A percentile compares a stretch with the other conserved stretches of the same genome.
Conservation (phyloP, 1,140 invertebrate species). For the Drosophila cardini region DNA sequence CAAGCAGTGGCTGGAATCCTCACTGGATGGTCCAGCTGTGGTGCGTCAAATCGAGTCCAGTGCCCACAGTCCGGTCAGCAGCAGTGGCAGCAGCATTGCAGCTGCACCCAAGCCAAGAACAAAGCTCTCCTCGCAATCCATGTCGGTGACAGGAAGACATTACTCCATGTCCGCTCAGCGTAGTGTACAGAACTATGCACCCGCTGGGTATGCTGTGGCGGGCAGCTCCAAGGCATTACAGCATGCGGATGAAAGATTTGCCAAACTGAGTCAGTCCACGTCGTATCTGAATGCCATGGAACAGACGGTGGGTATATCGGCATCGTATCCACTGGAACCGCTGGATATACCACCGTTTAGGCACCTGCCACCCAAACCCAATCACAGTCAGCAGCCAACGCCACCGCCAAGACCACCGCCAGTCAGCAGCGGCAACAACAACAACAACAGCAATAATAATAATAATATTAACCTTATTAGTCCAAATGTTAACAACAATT, state of each 20-base stretch:
- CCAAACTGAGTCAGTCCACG: conserved; percentile 78
- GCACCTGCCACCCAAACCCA: conserved; percentile 70
- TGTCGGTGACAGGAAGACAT: conserved; percentile 75
- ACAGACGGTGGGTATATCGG: conserved; percentile 72
- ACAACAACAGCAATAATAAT: conserved; percentile 31
- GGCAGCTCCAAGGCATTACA: conserved; percentile 63
- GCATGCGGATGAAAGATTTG: conserved; percentile 45
- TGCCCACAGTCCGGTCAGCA: conserved; percentile 61
- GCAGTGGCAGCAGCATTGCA: conserved; percentile 42
- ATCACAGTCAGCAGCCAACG: conserved; percentile 69
- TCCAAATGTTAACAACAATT: conserved; percentile 44
- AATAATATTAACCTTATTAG: neutral
- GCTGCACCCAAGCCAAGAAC: conserved; percentile 50
- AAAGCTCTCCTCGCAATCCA: conserved; percentile 81
- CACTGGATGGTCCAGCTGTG: conserved; percentile 85
- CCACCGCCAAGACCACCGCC: conserved; percentile 84
- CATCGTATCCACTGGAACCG: conserved; percentile 76
- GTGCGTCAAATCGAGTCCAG: conserved; percentile 68
- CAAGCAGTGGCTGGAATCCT: conserved; percentile 85
- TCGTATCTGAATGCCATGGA: conserved; percentile 80
- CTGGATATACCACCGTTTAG: conserved; percentile 70
- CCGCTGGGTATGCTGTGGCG: conserved; percentile 52
- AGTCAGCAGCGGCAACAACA: conserved; percentile 39
- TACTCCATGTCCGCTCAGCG: conserved; percentile 80
- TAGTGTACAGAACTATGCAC: conserved; percentile 45